These are phyloP conservation scores for Numenius phaeopus DNA, from an alignment of 2,797 vertebrate genomes.

Conservation along the genomic window DNA sequence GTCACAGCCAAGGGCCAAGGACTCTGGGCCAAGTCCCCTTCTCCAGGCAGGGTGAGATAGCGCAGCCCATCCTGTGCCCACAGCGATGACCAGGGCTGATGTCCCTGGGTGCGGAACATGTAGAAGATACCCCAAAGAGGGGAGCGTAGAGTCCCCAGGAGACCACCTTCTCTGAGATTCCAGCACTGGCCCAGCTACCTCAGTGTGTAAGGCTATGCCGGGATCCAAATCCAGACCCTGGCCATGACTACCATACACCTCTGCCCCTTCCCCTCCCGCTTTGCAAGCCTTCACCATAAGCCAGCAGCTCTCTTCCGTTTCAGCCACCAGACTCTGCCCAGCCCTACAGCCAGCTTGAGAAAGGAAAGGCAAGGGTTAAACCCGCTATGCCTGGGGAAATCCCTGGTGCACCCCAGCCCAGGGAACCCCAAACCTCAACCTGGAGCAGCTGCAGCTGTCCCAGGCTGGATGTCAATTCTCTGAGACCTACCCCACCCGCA, in stretches of 20 bases:
- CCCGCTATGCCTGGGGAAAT: background rate
- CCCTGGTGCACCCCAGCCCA: background rate
- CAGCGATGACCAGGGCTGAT: background rate
- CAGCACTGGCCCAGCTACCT: background rate
- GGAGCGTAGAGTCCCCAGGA: background rate
- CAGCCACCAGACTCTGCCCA: background rate
- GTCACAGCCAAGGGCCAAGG: background rate
- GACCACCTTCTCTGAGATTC: background rate
- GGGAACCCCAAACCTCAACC: background rate
- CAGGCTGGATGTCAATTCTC: background rate
- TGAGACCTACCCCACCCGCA: background rate
- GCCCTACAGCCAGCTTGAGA: background rate
- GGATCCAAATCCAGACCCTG: background rate
- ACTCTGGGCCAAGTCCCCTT: background rate
- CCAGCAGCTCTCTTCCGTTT: background rate
- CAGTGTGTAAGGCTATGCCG: background rate
- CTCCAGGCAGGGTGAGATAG: background rate
- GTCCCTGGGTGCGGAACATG: fast-evolving
- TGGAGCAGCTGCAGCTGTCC: background rate
- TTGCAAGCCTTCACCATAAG: background rate
- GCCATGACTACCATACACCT: background rate
- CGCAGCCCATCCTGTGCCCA: background rate
- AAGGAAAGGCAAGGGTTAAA: background rate
- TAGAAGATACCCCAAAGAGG: background rate
- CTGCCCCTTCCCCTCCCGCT: background rate